Base-by-base conservation (phyloP, 2,888 invertebrate genomes). In the Drosophila diplacantha region DNA sequence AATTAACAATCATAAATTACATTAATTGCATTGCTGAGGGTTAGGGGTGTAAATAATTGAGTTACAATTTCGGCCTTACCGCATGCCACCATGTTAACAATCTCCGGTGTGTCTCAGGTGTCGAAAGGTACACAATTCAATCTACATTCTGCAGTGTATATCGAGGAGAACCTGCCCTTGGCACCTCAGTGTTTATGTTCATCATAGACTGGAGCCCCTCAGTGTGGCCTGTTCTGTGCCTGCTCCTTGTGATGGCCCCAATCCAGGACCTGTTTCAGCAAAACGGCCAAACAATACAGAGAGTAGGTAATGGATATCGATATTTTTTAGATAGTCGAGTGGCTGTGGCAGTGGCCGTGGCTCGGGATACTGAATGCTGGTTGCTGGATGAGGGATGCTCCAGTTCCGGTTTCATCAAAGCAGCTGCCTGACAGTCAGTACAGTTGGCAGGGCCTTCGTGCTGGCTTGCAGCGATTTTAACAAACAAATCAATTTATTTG, bases 401-500 rank as follows among this genome's bases (percentile, higher is more conserved):
- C 38, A 66, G 18, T 57, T 63, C 46, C 64, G 14, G 38, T 46
- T 44, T 43, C 50, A 57, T 64, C 44, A 37, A 41, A 44, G 66
- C 56, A 22, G 31, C 16, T 35, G 34, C 49, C 43, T 44, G 54
- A 46, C 24, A 56, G 50, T 44, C 50, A 49, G 50, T 57, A 71
- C 58, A 47, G 54, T 64, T 68, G 29, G 29, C 29, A 29, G 44
- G 64, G 47, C 44, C 26, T 68, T 68, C 62, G 55, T 62, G 38
- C 63, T 46, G 50, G 49, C 52, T 64, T 46, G 53, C 47, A 65
- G 55, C 60, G 62, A 68, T 61, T 77, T 75, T 68, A 74, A 75
- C 84, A 78, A 61, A 73, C 80, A 78, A 78, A 76, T 84, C 80
- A 84, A 76, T 79, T 75, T 82, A 73, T 81, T 78, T 73, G 63